Percentiles rank a stretch among this genome's conserved stretches.
These are phyloP conservation scores for Sialia sialis DNA, from an alignment of 2,113 vertebrate species.

Conservation along the genomic window DNA sequence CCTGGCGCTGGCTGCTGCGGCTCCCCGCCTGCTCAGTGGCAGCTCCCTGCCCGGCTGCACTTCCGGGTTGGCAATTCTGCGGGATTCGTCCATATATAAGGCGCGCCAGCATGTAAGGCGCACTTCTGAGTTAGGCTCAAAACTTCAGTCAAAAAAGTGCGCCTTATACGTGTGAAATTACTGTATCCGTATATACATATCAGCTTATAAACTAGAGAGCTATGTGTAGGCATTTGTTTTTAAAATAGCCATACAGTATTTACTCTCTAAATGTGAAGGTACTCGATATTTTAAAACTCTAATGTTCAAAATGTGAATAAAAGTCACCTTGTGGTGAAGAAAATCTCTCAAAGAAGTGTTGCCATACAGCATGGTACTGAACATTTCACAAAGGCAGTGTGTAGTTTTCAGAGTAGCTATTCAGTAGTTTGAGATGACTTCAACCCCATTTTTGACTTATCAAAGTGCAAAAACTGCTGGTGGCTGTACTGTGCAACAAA, in stretches of 20 bases:
- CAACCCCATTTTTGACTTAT: rapidly evolving
- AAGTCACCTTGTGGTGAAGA: neutral
- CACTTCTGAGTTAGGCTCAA: too few species aligned
- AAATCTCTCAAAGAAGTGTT: rapidly evolving
- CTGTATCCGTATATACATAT: rapidly evolving
- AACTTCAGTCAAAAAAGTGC: too few species aligned
- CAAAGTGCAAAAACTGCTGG: neutral
- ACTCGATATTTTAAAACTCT: neutral
- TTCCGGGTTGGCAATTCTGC: too few species aligned
- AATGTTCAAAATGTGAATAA: neutral
- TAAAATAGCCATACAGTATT: neutral
- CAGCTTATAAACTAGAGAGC: neutral
- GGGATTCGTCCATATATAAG: too few species aligned
- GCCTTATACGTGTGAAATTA: too few species aligned
- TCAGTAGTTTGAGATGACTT: neutral
- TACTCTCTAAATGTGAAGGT: neutral
- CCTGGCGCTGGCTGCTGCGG: too few species aligned
- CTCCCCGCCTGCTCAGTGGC: too few species aligned
- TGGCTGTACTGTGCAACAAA: neutral
- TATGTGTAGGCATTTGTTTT: neutral
- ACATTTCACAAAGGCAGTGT: neutral
- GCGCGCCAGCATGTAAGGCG: too few species aligned
- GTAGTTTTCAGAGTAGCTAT: neutral
- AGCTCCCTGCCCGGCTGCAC: too few species aligned
- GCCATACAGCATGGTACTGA: neutral